phyloP scores from a whole-genome alignment of 2,113 vertebrate species.

The Oncorhynchus tshawytscha region DNA sequence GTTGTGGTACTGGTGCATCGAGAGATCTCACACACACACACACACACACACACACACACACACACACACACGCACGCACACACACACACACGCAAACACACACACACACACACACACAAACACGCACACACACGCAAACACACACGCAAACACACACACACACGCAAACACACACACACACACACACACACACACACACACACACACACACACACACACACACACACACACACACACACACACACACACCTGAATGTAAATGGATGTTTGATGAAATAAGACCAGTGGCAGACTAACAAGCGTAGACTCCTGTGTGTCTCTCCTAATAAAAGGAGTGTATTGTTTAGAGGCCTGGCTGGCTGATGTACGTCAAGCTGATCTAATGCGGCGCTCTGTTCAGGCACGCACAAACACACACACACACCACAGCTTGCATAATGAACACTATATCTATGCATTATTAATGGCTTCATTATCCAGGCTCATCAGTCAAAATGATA shows the following conservation, averaged over 20 bases:
- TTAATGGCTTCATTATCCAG: constrained; percentile 99
- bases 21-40: constrained; percentile 61
- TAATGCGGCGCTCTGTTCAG: constrained; percentile 91
- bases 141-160: too few relatives aligned
- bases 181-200: too few relatives aligned
- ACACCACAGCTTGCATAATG: constrained; percentile 98
- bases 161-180: too few relatives aligned
- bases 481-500: constrained; percentile 99
- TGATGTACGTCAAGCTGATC: constrained; percentile 84
- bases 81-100: too few relatives aligned
- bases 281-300: constrained; percentile 98
- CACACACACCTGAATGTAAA: constrained; percentile 75
- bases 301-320: constrained; percentile 89
- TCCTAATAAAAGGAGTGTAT: constrained; percentile 89
- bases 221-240: constrained; percentile 58
- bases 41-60: constrained; percentile 48
- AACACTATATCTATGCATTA: constrained; percentile 94
- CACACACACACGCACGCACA: too few relatives aligned
- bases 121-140: too few relatives aligned
- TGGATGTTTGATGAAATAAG: constrained; percentile 99
- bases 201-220: too few relatives aligned
- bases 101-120: not conserved
- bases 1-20: constrained; percentile 79
- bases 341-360: constrained; percentile 90
- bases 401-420: constrained; percentile 93